Conservation (phyloP, 2,113 vertebrate genomes). For the Corythornis vintsioides region DNA sequence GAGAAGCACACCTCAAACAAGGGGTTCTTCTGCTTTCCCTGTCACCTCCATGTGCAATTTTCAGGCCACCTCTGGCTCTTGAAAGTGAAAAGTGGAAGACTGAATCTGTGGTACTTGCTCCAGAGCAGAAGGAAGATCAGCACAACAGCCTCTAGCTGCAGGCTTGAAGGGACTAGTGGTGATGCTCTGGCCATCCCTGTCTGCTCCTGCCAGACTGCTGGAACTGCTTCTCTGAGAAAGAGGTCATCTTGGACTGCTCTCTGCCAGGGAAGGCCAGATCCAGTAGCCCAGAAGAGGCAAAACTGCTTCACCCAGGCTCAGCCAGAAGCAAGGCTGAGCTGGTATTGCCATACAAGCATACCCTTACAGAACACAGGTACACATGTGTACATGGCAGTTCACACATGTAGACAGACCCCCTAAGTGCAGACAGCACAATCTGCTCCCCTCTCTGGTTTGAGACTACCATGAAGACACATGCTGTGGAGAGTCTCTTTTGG, state of each 20-base stretch:
- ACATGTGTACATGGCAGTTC: neutral
- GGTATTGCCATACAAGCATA: no score
- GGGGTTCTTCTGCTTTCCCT: neutral
- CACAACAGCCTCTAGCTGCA: neutral
- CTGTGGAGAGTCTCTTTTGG: neutral
- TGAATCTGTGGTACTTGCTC: neutral
- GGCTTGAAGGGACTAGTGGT: no score
- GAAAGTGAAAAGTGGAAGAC: neutral
- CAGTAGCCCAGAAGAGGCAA: fast-evolving
- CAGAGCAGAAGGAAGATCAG: fast-evolving
- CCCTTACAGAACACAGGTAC: neutral
- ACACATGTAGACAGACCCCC: neutral
- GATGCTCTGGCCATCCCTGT: no score
- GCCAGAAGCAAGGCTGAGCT: neutral
- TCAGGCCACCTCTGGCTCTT: neutral
- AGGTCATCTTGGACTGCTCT: neutral
- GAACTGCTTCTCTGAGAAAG: neutral
- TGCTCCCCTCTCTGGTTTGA: neutral
- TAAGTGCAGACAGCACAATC: neutral
- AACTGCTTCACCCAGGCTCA: neutral
- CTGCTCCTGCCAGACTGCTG: neutral
- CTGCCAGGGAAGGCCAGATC: neutral
- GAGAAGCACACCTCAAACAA: neutral
- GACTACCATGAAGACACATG: no score
- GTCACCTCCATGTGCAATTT: neutral